Conservation (phyloP, 1,140 invertebrate species). For the Trypoxylus dichotomus region DNA sequence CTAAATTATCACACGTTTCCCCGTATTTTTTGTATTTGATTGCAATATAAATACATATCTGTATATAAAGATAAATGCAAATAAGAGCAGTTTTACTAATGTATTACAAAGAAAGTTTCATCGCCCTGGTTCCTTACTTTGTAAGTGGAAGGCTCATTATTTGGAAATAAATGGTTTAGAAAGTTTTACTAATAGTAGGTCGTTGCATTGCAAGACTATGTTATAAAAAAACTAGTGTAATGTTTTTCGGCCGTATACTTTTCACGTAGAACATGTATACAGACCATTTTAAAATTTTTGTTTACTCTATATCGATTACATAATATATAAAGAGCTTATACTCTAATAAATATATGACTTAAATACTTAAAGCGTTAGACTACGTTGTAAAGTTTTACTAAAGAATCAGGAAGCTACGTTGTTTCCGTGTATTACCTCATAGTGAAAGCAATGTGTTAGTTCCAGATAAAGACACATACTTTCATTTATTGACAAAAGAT, state of each 20-base stretch:
- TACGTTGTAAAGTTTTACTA: neutral
- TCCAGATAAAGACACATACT: neutral
- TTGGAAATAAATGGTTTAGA: slow-evolving; percentile 20
- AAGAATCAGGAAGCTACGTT: neutral
- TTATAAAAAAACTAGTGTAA: neutral
- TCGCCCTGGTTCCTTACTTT: neutral
- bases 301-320: neutral
- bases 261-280: neutral
- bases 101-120: neutral
- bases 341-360: neutral
- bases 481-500: neutral
- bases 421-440: slow-evolving; percentile 12
- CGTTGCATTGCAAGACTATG: neutral
- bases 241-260: neutral
- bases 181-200: slow-evolving; percentile 12
- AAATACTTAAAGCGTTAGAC: neutral
- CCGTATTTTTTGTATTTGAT: too few species aligned
- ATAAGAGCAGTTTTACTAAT: neutral
- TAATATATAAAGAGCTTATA: neutral
- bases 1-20: too few species aligned
- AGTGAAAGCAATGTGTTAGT: slow-evolving; percentile 6
- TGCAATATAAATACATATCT: neutral
- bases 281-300: neutral
- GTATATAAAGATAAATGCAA: neutral
- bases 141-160: neutral